These are phyloP conservation scores for Pyrocephalus nanus DNA, from an alignment of 2,797 vertebrate species.

Conservation along the genomic window DNA sequence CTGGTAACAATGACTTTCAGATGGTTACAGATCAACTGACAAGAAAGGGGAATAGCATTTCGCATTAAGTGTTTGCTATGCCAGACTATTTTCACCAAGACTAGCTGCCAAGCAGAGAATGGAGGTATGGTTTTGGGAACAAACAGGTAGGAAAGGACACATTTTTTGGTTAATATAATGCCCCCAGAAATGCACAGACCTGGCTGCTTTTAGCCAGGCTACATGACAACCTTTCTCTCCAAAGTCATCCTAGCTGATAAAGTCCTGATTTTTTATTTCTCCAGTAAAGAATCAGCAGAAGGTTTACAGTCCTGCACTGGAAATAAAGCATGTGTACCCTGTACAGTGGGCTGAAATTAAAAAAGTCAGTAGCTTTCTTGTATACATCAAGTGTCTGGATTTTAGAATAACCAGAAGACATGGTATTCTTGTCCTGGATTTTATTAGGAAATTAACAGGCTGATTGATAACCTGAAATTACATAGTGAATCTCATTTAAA, in stretches of 20 bases:
- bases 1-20: background rate
- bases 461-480: constrained; percentile 63
- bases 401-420: constrained; percentile 29
- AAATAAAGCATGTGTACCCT: background rate
- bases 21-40: background rate
- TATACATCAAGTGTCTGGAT: background rate
- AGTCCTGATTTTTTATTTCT: background rate
- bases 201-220: background rate
- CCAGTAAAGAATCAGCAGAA: background rate
- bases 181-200: background rate
- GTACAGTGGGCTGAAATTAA: background rate
- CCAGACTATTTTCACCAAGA: background rate
- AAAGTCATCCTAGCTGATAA: background rate
- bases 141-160: background rate
- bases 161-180: background rate
- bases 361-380: background rate
- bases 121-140: background rate
- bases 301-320: background rate
- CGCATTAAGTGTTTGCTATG: background rate
- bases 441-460: constrained; percentile 75
- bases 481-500: constrained; percentile 48
- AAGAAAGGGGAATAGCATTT: background rate
- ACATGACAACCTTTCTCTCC: background rate
- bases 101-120: background rate
- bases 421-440: constrained; percentile 51